phyloP scores from a whole-genome alignment of 2,797 vertebrate species.

The Peromyscus attwateri region DNA sequence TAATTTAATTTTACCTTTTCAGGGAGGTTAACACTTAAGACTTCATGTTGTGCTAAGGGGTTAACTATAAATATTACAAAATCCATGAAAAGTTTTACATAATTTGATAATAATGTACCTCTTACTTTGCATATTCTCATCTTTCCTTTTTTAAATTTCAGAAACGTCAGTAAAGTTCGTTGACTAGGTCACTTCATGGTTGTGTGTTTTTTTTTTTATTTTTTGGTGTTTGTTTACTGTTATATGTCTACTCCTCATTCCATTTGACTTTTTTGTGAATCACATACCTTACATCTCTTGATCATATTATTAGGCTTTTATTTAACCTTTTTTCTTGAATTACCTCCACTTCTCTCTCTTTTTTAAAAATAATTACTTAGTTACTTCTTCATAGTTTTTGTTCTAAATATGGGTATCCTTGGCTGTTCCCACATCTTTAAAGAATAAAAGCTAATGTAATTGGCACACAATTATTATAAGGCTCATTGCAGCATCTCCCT shows the following conservation, averaged over 20 bases:
- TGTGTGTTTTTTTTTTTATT: background rate
- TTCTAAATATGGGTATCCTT: background rate
- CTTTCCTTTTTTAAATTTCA: background rate
- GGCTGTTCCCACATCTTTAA: background rate
- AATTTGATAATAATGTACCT: background rate
- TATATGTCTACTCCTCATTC: background rate
- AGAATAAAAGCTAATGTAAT: background rate
- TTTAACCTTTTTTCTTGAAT: constrained; percentile 14
- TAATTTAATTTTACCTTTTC: constrained; percentile 22
- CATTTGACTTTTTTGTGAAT: background rate
- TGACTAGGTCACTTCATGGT: background rate
- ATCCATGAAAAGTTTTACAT: constrained; percentile 4
- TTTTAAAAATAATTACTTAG: background rate
- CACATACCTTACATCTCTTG: background rate
- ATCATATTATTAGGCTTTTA: background rate
- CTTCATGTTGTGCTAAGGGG: background rate
- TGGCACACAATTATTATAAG: background rate
- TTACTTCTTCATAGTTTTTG: background rate
- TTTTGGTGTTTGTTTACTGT: background rate
- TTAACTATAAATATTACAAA: background rate
- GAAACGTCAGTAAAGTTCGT: background rate
- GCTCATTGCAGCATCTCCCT: background rate
- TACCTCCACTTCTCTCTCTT: background rate
- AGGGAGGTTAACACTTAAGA: background rate
- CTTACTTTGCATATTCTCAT: background rate